Evolutionary conservation across 2,797 vertebrate genomes (phyloP).

Genomic region (Sarcophilus harrisii): DNA sequence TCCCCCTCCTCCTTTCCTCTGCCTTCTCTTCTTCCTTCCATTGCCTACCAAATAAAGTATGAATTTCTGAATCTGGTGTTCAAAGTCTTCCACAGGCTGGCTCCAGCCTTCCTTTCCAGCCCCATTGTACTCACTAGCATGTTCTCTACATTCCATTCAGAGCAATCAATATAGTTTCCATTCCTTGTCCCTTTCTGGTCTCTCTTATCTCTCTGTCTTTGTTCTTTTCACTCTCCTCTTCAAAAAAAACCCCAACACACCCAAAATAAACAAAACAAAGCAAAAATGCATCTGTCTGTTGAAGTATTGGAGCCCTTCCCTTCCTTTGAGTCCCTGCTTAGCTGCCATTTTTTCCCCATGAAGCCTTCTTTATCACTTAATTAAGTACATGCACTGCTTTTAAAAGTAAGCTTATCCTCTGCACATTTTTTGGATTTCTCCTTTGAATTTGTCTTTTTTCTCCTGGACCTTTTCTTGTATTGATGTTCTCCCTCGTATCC

Average conservation of each 20-base stretch:
- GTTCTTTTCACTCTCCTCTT: not conserved
- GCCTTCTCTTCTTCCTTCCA: not conserved
- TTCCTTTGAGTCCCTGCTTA: not conserved
- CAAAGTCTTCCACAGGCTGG: not conserved
- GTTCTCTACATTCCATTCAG: not conserved
- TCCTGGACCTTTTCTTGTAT: not conserved
- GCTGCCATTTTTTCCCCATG: not conserved
- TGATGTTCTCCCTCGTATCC: not conserved
- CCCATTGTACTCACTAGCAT: not conserved
- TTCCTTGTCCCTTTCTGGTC: not conserved
- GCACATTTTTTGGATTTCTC: not conserved
- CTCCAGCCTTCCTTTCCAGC: not conserved
- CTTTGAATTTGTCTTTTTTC: not conserved
- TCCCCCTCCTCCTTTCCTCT: not conserved
- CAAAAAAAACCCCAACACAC: not conserved
- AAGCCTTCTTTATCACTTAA: not conserved
- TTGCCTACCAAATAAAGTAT: slow-evolving; percentile 2
- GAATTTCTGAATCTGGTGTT: not conserved
- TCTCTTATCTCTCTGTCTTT: not conserved
- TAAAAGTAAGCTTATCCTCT: not conserved
- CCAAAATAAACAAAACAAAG: not conserved
- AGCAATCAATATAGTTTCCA: not conserved
- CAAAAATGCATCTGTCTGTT: not conserved
- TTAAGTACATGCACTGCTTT: not conserved
- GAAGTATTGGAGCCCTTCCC: not conserved